Evolutionary conservation across 2,797 vertebrate genomes (phyloP), one percentile per base, ranked within the genome.

Genomic region (Artibeus lituratus): DNA sequence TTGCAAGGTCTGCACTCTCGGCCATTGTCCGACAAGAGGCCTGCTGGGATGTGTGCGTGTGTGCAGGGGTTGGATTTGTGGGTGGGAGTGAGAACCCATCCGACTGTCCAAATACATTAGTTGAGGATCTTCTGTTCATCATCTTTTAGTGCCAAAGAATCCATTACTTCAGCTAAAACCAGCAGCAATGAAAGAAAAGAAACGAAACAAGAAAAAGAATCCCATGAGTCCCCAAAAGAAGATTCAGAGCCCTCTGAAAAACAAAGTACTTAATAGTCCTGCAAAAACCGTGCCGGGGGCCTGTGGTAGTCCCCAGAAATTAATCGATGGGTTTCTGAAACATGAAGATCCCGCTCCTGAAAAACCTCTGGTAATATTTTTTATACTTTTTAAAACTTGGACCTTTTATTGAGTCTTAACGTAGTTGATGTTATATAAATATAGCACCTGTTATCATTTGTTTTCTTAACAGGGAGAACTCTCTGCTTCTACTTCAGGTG

Each of bases 171-270:
- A 99, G 92, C 98, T 99, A 55, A 99, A 99, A 96, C 99, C 99
- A 97, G 90, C 98, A 84, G 94, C 98, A 3, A 94, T 97, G 53
- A 99, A 99, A 95, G 98, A 98, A 4, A 99, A 99, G 98, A 99
- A 99, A 65, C 98, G 98, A 98, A 97, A 97, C 98, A 98, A 99
- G 99, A 99, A 99, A 98, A 96, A 99, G 98, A 98, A 98, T 19
- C 92, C 98, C 39, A 87, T 67, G 87, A 99, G 99, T 95, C 99
- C 99, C 21, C 90, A 96, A 26, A 99, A 99, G 97, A 99, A 99
- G 97, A 98, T 98, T 57, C 98, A 98, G 51, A 99, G 99, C 95
- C 99, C 99, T 96, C 91, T 99, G 92, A 99, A 99, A 98, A 99
- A 97, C 94, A 98, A 47, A 87, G 97, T 97, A 12, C 26, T 98